Base-by-base conservation (phyloP, 2,888 invertebrate species). In the Phrixothrix hirtus region DNA sequence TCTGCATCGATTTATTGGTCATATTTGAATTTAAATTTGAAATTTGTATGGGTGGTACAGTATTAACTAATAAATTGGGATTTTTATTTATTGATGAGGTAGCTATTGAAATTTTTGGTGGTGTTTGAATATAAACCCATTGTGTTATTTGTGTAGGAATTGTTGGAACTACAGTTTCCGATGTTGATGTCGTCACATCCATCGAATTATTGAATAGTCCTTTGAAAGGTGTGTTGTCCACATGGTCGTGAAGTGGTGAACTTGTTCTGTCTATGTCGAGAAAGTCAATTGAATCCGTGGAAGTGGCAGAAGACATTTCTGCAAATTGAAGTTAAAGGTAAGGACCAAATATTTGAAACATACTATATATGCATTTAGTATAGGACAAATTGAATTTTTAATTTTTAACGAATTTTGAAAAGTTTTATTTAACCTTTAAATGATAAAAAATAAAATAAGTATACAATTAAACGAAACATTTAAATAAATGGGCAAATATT, bases 101-200 rank as follows among this genome's bases (percentile, higher is more conserved):
- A 1, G 54, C 21, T 13, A 39, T 43, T 6, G 48, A 79, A 60
- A 81, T 63, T 16, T 80, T 80, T 10, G 78, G 75, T 0, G 80
- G 79, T 14, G 81, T 79, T 68, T 83, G 83, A 46, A 83, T 81
- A 63, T 83, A 83, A 27, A 83, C 81, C 58, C 83, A 47, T 17
- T 47, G 53, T 10, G 67, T 37, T 29, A 61, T 61, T 41, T 61
- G 58, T 38, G 57, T 46, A 27, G 59, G 42, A 27, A 35, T 32
- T 38, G 57, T 46, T 27, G 59, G 42, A 27, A 35, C 30, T 7
- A 39, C 41, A 34, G 65, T 37, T 37, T 50, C 42, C 25, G 52
- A 51, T 31, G 50, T 36, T 41, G 57, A 42, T 37, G 55, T 37
- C 30, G 51, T 43, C 7, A 31, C n/a, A 26, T 25, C 26, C 13